A percentile compares a stretch with the other conserved stretches of the same genome.
These are phyloP conservation scores for Xenopus laevis DNA, from an alignment of 2,113 vertebrate species.

Conservation along the genomic window DNA sequence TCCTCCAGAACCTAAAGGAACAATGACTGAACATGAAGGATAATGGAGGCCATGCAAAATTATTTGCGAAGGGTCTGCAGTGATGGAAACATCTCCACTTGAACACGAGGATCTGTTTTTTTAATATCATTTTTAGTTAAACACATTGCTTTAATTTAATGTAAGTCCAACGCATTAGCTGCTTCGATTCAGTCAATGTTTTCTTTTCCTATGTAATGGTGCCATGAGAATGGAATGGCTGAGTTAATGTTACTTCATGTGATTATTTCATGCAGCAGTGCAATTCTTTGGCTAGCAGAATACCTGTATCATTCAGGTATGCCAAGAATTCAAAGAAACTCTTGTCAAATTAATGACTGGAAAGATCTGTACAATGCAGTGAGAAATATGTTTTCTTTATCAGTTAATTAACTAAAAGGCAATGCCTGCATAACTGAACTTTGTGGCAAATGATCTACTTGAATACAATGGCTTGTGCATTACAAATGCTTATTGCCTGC, in stretches of 20 bases:
- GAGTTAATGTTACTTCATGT: neutral
- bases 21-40: no score
- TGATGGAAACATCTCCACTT: no score
- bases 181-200: neutral
- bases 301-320: slow-evolving; percentile 11
- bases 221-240: neutral
- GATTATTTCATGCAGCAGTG: slow-evolving; percentile 2
- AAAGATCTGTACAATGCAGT: slow-evolving; percentile 11
- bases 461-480: no score
- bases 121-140: no score
- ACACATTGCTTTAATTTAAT: neutral
- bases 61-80: no score
- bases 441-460: no score
- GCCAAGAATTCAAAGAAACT: slow-evolving; percentile 1
- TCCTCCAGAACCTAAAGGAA: no score
- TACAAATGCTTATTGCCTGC: neutral
- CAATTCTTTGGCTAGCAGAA: slow-evolving; percentile 11
- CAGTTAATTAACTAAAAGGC: slow-evolving; percentile 4
- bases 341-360: slow-evolving; percentile 7
- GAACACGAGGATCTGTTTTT: no score
- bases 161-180: neutral
- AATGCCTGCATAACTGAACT: neutral
- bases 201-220: slow-evolving; percentile 4
- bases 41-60: no score
- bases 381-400: slow-evolving; percentile 10